Conservation (phyloP, 1,140 invertebrate genomes). For the Hyles vespertilio region DNA sequence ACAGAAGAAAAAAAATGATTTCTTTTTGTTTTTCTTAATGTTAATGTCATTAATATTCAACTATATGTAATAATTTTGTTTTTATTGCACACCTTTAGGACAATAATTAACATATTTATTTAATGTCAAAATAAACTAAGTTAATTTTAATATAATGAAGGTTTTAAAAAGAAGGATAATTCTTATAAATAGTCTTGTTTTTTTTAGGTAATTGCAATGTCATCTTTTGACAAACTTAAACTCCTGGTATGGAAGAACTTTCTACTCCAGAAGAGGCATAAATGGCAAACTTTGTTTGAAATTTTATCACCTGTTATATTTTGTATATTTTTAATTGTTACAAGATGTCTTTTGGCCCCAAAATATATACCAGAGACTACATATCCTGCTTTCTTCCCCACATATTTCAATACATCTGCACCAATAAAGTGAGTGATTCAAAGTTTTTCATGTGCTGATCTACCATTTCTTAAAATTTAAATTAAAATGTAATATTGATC, state of each 20-base stretch:
- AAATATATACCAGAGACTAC: conserved; percentile 50
- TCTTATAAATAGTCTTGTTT: neutral
- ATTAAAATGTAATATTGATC: no score
- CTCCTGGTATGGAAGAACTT: conserved; percentile 92
- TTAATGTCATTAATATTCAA: neutral
- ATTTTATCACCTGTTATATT: conserved; percentile 84
- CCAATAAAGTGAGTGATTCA: conserved; percentile 51
- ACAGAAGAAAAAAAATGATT: neutral
- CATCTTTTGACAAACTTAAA: conserved; percentile 75
- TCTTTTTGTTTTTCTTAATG: neutral
- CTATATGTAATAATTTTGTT: no score
- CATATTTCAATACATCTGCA: conserved; percentile 59
- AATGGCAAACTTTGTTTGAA: conserved; percentile 85
- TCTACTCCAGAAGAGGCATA: conserved; percentile 85
- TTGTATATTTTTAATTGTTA: conserved; percentile 82
- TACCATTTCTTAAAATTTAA: no score
- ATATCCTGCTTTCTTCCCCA: conserved; percentile 57
- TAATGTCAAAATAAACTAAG: neutral
- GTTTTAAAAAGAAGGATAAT: neutral
- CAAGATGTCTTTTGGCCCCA: conserved; percentile 77
- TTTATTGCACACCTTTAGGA: no score
- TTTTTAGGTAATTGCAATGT: conserved; percentile 30
- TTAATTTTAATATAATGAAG: neutral
- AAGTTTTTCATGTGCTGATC: no score
- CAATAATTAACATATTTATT: no score